Percentiles rank a stretch among this genome's conserved stretches.
Conservation (phyloP, 2,888 invertebrate species). For the Chalcis sispes region DNA sequence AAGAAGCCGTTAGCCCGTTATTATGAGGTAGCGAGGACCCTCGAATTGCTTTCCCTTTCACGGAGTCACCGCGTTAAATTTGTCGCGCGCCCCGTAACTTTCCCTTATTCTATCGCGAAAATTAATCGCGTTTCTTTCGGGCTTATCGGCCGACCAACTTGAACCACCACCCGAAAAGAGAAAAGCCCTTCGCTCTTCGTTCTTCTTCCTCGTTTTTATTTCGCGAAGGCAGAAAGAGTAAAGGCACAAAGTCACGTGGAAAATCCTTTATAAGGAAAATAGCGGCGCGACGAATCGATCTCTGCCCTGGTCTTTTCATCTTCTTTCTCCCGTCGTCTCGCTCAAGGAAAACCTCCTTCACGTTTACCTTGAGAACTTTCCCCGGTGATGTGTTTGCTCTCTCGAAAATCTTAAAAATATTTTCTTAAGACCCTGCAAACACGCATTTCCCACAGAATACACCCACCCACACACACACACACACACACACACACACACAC, state of each 20-base stretch:
- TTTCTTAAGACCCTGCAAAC: constrained; percentile 31
- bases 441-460: too few species aligned
- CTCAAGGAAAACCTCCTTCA: constrained; percentile 38
- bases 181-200: too few species aligned
- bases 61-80: constrained; percentile 26
- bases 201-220: too few species aligned
- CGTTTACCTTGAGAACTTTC: constrained; percentile 11
- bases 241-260: constrained; percentile 43
- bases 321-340: constrained; percentile 1
- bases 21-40: constrained; percentile 27
- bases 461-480: neutral
- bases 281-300: constrained; percentile 38
- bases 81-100: constrained; percentile 29
- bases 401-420: constrained; percentile 60
- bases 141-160: constrained; percentile 9
- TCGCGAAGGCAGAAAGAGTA: too few species aligned
- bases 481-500: constrained; percentile 12
- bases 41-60: constrained; percentile 27
- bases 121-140: constrained; percentile 49
- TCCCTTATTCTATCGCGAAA: constrained; percentile 33
- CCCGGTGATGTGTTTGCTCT: constrained; percentile 45
- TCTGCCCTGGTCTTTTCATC: too few species aligned
- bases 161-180: too few species aligned
- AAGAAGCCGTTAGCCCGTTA: neutral
- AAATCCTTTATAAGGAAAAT: constrained; percentile 54